Evolutionary conservation across 2,113 vertebrate species (phyloP).

Genomic region (Passerina amoena): DNA sequence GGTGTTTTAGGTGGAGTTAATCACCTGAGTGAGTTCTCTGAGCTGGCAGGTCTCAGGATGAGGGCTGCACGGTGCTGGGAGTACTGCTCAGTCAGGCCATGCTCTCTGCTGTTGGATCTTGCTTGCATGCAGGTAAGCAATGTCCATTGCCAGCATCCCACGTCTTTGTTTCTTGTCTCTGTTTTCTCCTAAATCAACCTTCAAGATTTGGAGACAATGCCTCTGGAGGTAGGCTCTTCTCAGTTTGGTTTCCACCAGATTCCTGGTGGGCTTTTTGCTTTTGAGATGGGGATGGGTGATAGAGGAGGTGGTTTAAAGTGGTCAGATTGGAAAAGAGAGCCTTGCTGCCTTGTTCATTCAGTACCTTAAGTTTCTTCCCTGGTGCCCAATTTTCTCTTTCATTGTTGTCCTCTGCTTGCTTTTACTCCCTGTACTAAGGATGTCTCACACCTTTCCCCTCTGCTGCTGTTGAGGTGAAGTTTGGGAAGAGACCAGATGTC

Average conservation of each 20-base stretch:
- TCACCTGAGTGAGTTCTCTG: neutral
- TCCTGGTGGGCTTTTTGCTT: neutral
- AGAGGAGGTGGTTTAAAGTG: neutral
- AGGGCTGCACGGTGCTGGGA: neutral
- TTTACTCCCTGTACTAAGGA: neutral
- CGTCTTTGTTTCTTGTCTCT: neutral
- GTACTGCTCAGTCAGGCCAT: neutral
- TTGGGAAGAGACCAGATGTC: neutral
- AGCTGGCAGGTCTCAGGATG: neutral
- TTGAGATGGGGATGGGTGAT: neutral
- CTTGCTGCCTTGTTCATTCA: neutral
- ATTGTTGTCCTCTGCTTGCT: neutral
- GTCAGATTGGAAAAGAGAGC: neutral
- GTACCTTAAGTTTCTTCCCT: neutral
- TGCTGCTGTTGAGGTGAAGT: neutral
- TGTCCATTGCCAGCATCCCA: fast-evolving
- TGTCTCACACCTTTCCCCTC: neutral
- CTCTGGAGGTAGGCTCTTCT: neutral
- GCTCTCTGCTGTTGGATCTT: neutral
- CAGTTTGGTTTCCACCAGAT: neutral
- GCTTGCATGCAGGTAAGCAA: neutral
- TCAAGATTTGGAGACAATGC: neutral
- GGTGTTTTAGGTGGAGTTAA: neutral
- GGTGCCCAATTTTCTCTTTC: neutral
- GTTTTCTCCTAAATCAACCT: neutral